A percentile compares a stretch with the other conserved stretches of the same genome.
phyloP scores from a whole-genome alignment of 2,113 vertebrate genomes.

The Gavia stellata region DNA sequence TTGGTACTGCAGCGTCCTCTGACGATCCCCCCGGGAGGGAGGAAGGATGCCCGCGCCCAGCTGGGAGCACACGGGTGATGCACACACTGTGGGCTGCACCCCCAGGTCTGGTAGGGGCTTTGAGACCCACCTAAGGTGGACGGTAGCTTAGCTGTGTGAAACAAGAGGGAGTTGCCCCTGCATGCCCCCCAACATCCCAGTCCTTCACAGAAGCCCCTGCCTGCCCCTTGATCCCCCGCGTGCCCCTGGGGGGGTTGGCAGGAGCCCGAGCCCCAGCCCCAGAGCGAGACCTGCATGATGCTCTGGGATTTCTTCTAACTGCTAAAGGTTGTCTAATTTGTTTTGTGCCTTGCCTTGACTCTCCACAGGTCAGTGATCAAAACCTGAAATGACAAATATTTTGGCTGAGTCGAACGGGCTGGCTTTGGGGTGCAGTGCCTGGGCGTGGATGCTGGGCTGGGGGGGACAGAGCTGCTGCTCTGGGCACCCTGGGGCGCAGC shows the following conservation, averaged over 20 bases:
- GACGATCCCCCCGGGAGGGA: neutral
- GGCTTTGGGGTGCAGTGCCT: neutral
- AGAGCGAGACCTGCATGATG: fast-evolving
- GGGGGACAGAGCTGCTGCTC: neutral
- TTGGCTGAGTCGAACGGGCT: neutral
- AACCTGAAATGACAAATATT: neutral
- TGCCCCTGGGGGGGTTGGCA: neutral
- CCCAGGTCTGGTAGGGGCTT: neutral
- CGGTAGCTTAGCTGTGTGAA: neutral
- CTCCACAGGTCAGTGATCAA: neutral
- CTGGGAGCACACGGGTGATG: neutral
- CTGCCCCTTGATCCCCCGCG: fast-evolving
- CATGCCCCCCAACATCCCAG: fast-evolving
- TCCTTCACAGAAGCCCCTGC: neutral
- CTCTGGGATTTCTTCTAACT: neutral
- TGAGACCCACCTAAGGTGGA: neutral
- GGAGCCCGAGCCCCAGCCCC: neutral
- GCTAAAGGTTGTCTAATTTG: neutral
- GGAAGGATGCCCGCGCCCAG: fast-evolving
- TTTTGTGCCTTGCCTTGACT: neutral
- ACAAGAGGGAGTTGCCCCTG: neutral
- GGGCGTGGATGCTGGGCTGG: neutral
- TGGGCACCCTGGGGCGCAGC: neutral
- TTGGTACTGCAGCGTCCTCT: neutral
- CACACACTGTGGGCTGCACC: fast-evolving